Evolutionary conservation across 2,888 invertebrate species (phyloP).

Genomic region (Stictocephala bisonia): DNA sequence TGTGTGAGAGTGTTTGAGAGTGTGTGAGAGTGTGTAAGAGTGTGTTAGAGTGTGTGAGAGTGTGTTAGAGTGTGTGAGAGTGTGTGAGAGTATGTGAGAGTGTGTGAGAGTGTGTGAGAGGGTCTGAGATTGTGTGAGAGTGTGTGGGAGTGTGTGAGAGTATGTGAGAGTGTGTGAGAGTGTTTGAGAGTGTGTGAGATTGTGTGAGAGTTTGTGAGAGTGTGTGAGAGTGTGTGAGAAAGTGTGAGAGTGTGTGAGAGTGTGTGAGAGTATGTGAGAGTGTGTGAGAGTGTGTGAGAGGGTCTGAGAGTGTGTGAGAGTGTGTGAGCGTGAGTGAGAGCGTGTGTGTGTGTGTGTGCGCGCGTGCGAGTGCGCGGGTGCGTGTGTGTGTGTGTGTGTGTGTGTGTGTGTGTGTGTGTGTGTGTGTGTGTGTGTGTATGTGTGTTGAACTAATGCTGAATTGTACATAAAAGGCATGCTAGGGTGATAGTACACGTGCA

Average conservation of each 20-base stretch:
- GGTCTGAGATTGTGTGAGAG: constrained; percentile 27
- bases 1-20: constrained; percentile 6
- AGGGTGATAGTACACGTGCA: too few species aligned
- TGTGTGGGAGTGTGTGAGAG: background rate
- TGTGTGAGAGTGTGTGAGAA: too few species aligned
- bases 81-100: too few species aligned
- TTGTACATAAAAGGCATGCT: too few species aligned
- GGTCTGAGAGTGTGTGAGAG: constrained; percentile 12
- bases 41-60: constrained; percentile 33
- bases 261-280: too few species aligned
- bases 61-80: constrained; percentile 8
- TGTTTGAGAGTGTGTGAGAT: background rate
- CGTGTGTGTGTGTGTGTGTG: constrained; percentile 14
- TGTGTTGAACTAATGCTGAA: too few species aligned
- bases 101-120: constrained; percentile 35
- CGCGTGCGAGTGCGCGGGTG: too few species aligned
- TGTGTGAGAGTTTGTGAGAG: constrained; percentile 12
- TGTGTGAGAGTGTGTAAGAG: constrained; percentile 22
- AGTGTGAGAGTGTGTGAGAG: constrained; percentile 7
- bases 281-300: constrained; percentile 34
- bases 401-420: background rate
- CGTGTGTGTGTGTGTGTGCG: too few species aligned
- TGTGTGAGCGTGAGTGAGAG: too few species aligned
- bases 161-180: too few species aligned
- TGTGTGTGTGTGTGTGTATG: constrained; percentile 12